These are phyloP conservation scores for Botrylloides violaceus DNA, from an alignment of 23 tunicate species.

Conservation along the genomic window DNA sequence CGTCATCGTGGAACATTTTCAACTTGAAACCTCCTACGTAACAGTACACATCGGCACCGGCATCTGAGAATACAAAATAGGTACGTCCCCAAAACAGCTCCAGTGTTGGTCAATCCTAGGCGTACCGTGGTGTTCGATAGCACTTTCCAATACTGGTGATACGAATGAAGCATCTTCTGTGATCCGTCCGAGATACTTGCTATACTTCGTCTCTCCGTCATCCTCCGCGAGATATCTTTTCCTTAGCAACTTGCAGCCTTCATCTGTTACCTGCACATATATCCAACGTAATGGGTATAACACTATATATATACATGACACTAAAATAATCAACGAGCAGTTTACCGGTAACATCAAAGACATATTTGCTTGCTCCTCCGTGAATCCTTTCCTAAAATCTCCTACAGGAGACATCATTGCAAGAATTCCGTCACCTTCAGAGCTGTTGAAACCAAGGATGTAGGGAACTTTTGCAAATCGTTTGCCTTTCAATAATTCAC, in stretches of 20 bases:
- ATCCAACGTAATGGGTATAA: neutral
- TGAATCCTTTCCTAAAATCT: constrained; percentile 20
- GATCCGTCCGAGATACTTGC: constrained; percentile 23
- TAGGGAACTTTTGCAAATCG: constrained; percentile 35
- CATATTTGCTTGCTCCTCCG: no score
- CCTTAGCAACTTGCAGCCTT: constrained; percentile 8
- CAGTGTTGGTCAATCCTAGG: neutral
- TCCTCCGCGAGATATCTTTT: constrained; percentile 10
- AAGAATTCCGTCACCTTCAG: constrained; percentile 27
- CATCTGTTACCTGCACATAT: neutral
- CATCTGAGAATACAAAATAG: no score
- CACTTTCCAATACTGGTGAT: neutral
- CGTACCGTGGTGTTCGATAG: neutral
- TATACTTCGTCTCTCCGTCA: constrained; percentile 21
- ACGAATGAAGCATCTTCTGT: constrained; percentile 22
- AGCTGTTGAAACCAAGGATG: constrained; percentile 38
- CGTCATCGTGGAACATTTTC: constrained; percentile 12
- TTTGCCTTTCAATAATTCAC: neutral
- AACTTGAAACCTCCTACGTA: constrained; percentile 7
- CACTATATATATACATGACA: no score
- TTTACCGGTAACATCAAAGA: no score
- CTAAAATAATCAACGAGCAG: no score
- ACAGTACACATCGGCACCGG: neutral
- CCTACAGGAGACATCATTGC: neutral
- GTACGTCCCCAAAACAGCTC: no score